Percentiles rank a stretch among this genome's conserved stretches.
These are phyloP conservation scores for Forbesichthys agassizii DNA, from an alignment of 2,113 vertebrate species.

Conservation along the genomic window DNA sequence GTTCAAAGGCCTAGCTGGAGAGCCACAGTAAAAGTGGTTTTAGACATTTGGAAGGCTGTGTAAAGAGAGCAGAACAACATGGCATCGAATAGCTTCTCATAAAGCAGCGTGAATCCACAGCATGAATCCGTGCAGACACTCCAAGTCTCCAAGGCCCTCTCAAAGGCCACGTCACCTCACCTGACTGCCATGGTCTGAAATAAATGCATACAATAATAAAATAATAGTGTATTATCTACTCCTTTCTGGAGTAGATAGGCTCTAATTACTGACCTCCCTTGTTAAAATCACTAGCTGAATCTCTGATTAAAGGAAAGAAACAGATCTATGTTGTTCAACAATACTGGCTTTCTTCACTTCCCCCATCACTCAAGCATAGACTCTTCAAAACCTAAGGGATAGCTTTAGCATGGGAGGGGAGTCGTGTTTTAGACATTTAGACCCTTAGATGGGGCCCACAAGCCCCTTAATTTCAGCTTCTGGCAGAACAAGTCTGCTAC, in stretches of 20 bases:
- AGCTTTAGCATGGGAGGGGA: constrained; percentile 37
- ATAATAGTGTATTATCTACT: no score
- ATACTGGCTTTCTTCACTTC: constrained; percentile 45
- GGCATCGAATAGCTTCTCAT: constrained; percentile 41
- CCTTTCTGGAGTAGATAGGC: no score
- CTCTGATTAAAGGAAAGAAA: constrained; percentile 19
- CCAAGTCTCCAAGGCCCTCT: constrained; percentile 35
- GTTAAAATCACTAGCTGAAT: constrained; percentile 6
- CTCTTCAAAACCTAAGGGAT: constrained; percentile 38
- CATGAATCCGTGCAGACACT: constrained; percentile 29
- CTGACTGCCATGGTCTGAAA: background rate
- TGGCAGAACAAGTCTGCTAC: constrained; percentile 43
- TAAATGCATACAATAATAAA: no score
- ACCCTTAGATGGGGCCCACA: constrained; percentile 38
- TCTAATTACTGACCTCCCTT: no score
- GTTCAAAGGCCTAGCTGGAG: constrained; percentile 53
- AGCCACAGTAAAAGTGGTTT: constrained; percentile 46
- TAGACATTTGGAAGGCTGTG: constrained; percentile 41
- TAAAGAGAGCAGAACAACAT: constrained; percentile 46
- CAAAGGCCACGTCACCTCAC: background rate
- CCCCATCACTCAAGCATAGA: constrained; percentile 23
- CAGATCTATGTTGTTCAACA: constrained; percentile 50
- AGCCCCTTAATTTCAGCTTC: constrained; percentile 45
- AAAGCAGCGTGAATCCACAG: constrained; percentile 50
- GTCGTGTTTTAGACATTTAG: constrained; percentile 36